Conservation (phyloP, 2,888 invertebrate species). For the Plagiodera versicolora region DNA sequence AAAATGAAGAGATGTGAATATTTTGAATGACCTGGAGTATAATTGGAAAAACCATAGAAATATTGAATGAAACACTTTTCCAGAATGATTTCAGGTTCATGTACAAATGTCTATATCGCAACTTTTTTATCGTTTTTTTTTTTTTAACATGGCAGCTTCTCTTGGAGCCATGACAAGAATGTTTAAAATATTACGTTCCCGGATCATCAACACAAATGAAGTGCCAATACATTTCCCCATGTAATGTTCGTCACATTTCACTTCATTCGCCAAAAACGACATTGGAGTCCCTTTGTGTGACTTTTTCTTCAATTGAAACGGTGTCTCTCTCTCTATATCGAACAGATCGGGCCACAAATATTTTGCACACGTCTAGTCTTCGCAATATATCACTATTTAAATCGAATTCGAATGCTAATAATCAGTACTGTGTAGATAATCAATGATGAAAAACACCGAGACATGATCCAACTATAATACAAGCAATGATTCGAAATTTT, state of each 20-base stretch:
- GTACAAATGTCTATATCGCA: no score
- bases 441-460: constrained; percentile 55
- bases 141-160: no score
- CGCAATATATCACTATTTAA: constrained; percentile 53
- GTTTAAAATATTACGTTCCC: no score
- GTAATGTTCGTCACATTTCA: neutral
- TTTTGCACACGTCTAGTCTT: constrained; percentile 44
- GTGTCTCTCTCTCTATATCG: constrained; percentile 17
- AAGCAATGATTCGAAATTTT: constrained; percentile 11
- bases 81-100: no score
- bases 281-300: neutral
- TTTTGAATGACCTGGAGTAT: no score
- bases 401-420: constrained; percentile 55
- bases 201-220: neutral
- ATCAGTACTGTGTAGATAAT: constrained; percentile 58
- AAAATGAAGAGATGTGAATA: no score
- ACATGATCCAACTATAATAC: constrained; percentile 44
- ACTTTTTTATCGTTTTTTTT: no score
- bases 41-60: no score
- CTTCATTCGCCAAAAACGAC: neutral
- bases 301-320: neutral
- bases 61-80: no score
- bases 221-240: neutral
- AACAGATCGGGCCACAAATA: constrained; percentile 48
- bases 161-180: no score